Conservation (phyloP, 2,113 vertebrate genomes). For the Microcebus tavaratra region DNA sequence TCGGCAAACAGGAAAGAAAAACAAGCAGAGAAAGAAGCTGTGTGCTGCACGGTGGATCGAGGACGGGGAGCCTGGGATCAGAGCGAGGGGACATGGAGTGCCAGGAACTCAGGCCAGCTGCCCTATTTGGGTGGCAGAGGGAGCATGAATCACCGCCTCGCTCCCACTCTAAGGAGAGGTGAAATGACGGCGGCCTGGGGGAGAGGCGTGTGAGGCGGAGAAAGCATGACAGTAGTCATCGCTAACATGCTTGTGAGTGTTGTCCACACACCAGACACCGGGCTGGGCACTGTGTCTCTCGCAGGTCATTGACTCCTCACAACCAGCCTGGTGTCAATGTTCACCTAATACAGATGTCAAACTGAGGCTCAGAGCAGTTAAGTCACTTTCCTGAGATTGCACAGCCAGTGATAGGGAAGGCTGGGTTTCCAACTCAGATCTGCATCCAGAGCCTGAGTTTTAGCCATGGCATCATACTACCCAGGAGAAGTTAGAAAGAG, state of each 20-base stretch:
- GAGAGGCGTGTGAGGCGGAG: not conserved
- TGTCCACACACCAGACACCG: fast-evolving
- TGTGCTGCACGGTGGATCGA: fast-evolving
- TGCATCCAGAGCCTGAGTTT: not conserved
- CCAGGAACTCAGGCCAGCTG: not conserved
- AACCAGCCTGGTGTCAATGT: not conserved
- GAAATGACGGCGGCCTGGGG: fast-evolving
- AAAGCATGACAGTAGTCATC: fast-evolving
- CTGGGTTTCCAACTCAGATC: not conserved
- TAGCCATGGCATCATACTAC: not conserved
- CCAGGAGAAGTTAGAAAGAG: not conserved
- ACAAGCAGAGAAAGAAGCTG: not conserved
- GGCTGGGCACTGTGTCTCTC: not conserved
- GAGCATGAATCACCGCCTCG: not conserved
- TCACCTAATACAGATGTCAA: not conserved
- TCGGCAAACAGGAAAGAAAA: constrained; percentile 47
- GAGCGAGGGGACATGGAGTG: not conserved
- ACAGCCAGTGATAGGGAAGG: not conserved
- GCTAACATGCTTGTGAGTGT: fast-evolving
- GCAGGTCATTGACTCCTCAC: not conserved
- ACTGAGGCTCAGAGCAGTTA: not conserved
- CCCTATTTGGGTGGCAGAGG: not conserved
- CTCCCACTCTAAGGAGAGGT: not conserved
- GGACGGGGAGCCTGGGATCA: fast-evolving
- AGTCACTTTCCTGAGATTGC: not conserved